phyloP scores from a whole-genome alignment of 2,888 invertebrate genomes.

The Polyommatus icarus region DNA sequence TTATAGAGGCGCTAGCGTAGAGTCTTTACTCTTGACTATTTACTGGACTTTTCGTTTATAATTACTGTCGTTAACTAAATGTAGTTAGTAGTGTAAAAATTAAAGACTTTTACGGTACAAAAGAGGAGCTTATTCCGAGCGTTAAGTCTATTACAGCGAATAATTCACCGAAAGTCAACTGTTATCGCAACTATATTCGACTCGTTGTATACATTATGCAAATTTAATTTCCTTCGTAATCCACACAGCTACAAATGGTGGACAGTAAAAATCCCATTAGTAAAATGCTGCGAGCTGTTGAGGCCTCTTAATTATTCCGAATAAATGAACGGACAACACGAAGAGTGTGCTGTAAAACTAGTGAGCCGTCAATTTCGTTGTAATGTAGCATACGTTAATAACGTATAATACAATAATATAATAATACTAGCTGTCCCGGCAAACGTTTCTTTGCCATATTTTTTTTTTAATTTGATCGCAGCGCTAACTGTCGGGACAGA shows the following conservation, averaged over 20 bases:
- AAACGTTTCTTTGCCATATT: no score
- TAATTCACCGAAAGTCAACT: slow-evolving; percentile 11
- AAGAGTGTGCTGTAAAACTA: slow-evolving; percentile 17
- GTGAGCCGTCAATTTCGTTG: background rate
- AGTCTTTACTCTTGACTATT: no score
- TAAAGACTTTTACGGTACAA: background rate
- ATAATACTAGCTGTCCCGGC: no score
- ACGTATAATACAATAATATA: no score
- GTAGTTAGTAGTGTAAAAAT: no score
- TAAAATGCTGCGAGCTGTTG: slow-evolving; percentile 31
- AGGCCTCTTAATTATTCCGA: slow-evolving; percentile 42
- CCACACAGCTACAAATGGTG: slow-evolving; percentile 29
- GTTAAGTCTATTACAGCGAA: background rate
- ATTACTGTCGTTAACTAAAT: no score
- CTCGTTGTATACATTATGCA: slow-evolving; percentile 23
- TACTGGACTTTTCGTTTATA: no score
- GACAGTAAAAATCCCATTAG: slow-evolving; percentile 30
- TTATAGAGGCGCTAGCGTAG: no score
- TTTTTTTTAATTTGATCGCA: no score
- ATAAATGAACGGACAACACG: slow-evolving; percentile 41
- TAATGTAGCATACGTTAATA: background rate
- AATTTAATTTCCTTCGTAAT: slow-evolving; percentile 21
- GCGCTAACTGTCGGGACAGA: no score
- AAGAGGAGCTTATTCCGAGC: background rate
- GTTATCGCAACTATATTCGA: background rate